phyloP scores from a whole-genome alignment of 2,797 vertebrate genomes.

The Australoheros facetus region DNA sequence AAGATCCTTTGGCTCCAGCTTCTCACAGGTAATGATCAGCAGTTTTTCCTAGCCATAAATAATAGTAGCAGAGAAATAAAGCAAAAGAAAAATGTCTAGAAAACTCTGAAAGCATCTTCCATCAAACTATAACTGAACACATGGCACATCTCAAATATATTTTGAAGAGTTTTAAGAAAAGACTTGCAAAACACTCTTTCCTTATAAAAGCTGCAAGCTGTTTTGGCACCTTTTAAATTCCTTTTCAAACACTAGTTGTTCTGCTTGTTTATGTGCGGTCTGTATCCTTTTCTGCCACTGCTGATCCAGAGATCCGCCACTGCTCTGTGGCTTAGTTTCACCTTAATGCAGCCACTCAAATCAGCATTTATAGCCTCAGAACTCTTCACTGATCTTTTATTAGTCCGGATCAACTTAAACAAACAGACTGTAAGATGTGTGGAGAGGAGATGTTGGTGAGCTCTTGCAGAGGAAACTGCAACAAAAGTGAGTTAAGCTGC shows the following conservation, averaged over 20 bases:
- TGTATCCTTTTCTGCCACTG: background rate
- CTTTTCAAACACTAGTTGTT: background rate
- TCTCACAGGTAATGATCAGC: background rate
- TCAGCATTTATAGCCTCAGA: conserved; percentile 11
- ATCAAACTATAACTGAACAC: background rate
- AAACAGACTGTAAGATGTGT: background rate
- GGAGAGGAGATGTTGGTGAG: background rate
- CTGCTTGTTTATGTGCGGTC: background rate
- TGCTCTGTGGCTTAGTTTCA: conserved; percentile 19
- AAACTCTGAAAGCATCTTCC: background rate
- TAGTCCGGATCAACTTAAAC: conserved; percentile 20
- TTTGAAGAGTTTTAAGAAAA: background rate
- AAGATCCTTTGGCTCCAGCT: background rate
- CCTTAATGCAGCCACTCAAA: conserved; percentile 34
- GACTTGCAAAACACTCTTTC: background rate
- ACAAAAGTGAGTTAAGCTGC: background rate
- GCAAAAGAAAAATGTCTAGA: background rate
- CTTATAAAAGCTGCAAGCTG: background rate
- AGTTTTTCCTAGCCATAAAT: background rate
- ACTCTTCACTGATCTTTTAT: conserved; percentile 21
- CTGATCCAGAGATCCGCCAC: background rate
- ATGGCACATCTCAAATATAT: background rate
- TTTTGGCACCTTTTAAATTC: conserved; percentile 7
- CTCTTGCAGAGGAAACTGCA: background rate
- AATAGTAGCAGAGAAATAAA: background rate